Evolutionary conservation across 2,113 vertebrate species (phyloP), one percentile per base, ranked within the genome.

Genomic region (Pterocles orientalis): DNA sequence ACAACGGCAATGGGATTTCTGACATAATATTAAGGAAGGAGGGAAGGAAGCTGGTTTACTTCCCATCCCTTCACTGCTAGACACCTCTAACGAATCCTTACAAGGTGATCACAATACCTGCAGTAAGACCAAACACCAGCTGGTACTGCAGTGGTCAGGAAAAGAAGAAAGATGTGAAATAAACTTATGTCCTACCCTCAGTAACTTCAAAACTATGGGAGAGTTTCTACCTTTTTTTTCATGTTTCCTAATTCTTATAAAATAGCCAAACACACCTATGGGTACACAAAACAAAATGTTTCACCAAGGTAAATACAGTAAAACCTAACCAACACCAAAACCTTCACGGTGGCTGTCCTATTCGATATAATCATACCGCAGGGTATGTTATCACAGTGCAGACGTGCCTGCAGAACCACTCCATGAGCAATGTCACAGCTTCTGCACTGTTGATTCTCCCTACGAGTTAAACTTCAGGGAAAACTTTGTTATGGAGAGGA

Each of bases 361-460:
- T 61, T 0, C 7, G 29, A 29, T 48, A 5, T 1, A 45, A 72
- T 1, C 19, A 41, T 41, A 41, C 41, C 9, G 20, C 73, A 71
- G 19, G 0, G 5, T 2, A 1, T 2, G 10, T 19, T 7, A 31
- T 2, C 48, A 25, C 56, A 13, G 10, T 0, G 28, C 24, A 78
- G n/a, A 14, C 7, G n/a, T 43, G n/a, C 21, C 39, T 18, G 12
- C 36, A 56, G 14, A 51, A 86, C 0, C 34, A n/a, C 39, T 3
- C 82, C 4, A 3, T 0, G 29, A 56, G 12, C 28, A 20, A 4
- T 0, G 7, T 0, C 6, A 51, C 18, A 73, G 43, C 17, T 33
- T 48, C 62, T 15, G 20, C 48, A 48, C 8, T 29, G 9, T 2
- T 8, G 4, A 6, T 18, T 5, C 50, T 25, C 34, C 45, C 31